These are phyloP conservation scores for Polypterus senegalus DNA, from an alignment of 2,113 vertebrate species.

Conservation along the genomic window DNA sequence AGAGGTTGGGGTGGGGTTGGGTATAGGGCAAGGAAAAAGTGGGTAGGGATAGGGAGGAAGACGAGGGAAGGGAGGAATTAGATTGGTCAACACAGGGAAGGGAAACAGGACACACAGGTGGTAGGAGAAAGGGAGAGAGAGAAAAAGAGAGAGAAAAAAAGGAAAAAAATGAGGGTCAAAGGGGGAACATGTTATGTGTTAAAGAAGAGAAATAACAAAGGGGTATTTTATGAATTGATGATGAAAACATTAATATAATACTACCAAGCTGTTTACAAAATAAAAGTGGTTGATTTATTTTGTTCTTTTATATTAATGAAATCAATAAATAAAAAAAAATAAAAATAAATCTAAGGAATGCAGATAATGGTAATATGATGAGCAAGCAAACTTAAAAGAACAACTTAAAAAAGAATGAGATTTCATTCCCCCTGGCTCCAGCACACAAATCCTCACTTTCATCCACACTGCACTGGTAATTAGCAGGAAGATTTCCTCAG, in stretches of 20 bases:
- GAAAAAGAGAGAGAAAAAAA: slow-evolving; percentile 50
- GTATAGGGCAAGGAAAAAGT: slow-evolving; percentile 19
- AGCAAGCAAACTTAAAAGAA: slow-evolving; percentile 31
- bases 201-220: slow-evolving; percentile 71
- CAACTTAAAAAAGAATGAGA: slow-evolving; percentile 36
- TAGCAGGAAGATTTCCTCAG: too few relatives aligned
- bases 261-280: slow-evolving; percentile 32
- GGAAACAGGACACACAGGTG: slow-evolving; percentile 25
- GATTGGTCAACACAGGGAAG: slow-evolving; percentile 29
- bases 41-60: slow-evolving; percentile 22
- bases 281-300: slow-evolving; percentile 1
- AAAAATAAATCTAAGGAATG: slow-evolving; percentile 46
- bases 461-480: too few relatives aligned
- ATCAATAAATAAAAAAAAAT: slow-evolving; percentile 44
- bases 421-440: slow-evolving; percentile 39
- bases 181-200: slow-evolving; percentile 73
- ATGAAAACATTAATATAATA: slow-evolving; percentile 48
- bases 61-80: slow-evolving; percentile 39
- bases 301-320: slow-evolving; percentile 28
- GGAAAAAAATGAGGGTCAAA: slow-evolving; percentile 65
- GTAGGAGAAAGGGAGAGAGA: slow-evolving; percentile 41
- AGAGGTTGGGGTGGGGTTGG: slow-evolving; percentile 40
- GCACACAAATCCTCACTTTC: neutral
- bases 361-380: slow-evolving; percentile 44
- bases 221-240: slow-evolving; percentile 60